Evolutionary conservation across 2,888 invertebrate genomes (phyloP).

Genomic region (Chouioia cunea): DNA sequence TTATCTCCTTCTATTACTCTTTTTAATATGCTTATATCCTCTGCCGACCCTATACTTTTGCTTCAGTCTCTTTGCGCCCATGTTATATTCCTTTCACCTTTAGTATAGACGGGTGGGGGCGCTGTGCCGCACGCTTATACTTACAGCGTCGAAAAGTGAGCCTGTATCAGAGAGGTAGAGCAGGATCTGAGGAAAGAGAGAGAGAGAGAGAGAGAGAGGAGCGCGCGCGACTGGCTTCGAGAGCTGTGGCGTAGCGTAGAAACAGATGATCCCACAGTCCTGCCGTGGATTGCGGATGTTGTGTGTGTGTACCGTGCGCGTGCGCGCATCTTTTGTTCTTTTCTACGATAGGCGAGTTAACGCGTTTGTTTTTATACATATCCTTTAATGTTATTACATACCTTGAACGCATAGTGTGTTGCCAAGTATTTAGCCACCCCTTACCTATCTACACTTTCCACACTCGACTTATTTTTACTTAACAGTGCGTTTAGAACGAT

Average conservation of each 20-base stretch:
- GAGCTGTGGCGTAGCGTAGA: constrained; percentile 5
- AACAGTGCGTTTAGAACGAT: no score
- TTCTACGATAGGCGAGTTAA: no score
- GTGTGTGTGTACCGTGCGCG: constrained; percentile 41
- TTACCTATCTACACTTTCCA: no score
- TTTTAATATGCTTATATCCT: constrained; percentile 16
- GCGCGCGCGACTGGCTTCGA: not conserved
- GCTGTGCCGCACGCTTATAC: constrained; percentile 45
- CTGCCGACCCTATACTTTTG: constrained; percentile 33
- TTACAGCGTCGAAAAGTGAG: constrained; percentile 15
- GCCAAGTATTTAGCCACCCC: no score
- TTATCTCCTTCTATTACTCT: not conserved
- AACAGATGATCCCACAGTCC: constrained; percentile 54
- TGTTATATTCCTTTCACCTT: constrained; percentile 40
- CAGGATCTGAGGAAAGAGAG: constrained; percentile 5
- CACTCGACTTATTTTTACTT: no score
- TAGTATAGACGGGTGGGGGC: constrained; percentile 46
- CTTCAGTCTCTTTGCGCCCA: constrained; percentile 32
- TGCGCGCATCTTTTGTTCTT: not conserved
- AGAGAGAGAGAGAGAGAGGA: constrained; percentile 35
- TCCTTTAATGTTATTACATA: no score
- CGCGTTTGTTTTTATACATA: no score
- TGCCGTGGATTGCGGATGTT: constrained; percentile 61
- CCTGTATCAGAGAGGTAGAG: not conserved
- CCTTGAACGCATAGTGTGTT: no score